A percentile compares a stretch with the other conserved stretches of the same genome.
Evolutionary conservation across 2,888 invertebrate species (phyloP).

Genomic region (Gerris lacustris): DNA sequence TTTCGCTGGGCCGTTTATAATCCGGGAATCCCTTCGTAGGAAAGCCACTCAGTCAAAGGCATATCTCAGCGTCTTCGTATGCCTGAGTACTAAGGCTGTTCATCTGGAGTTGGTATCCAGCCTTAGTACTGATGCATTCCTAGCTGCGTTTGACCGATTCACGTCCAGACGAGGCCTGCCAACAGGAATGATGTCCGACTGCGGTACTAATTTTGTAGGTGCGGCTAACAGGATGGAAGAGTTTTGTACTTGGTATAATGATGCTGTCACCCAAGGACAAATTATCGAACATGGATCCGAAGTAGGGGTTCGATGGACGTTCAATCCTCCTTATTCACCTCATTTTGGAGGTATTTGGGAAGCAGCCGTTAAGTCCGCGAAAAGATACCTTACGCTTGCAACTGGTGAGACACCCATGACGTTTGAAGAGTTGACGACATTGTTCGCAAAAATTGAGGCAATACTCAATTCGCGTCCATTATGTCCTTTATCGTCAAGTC

Average conservation of each 20-base stretch:
- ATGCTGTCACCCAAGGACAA: neutral
- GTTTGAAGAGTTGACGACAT: slow-evolving; percentile 31
- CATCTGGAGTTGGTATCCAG: slow-evolving; percentile 24
- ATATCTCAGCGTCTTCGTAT: slow-evolving; percentile 22
- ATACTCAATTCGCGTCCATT: slow-evolving; percentile 32
- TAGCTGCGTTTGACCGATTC: slow-evolving; percentile 24
- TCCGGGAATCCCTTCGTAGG: neutral
- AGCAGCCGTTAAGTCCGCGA: neutral
- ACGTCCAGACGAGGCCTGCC: slow-evolving; percentile 20
- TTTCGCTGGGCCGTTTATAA: slow-evolving; percentile 17
- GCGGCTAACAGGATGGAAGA: slow-evolving; percentile 12
- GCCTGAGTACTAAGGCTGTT: slow-evolving; percentile 15
- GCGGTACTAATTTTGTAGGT: slow-evolving; percentile 26
- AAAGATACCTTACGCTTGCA: neutral
- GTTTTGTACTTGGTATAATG: neutral
- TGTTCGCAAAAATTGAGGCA: slow-evolving; percentile 30
- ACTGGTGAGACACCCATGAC: slow-evolving; percentile 26
- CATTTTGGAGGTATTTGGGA: slow-evolving; percentile 25
- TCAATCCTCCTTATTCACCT: slow-evolving; percentile 26
- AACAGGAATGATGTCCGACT: slow-evolving; percentile 22
- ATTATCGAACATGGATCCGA: neutral
- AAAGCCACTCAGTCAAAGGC: slow-evolving; percentile 9
- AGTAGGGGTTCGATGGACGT: slow-evolving; percentile 23
- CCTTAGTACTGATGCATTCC: slow-evolving; percentile 22
- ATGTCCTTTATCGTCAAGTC: slow-evolving; percentile 27